phyloP scores from a whole-genome alignment of 2,113 vertebrate genomes.

The Danionella cerebrum region DNA sequence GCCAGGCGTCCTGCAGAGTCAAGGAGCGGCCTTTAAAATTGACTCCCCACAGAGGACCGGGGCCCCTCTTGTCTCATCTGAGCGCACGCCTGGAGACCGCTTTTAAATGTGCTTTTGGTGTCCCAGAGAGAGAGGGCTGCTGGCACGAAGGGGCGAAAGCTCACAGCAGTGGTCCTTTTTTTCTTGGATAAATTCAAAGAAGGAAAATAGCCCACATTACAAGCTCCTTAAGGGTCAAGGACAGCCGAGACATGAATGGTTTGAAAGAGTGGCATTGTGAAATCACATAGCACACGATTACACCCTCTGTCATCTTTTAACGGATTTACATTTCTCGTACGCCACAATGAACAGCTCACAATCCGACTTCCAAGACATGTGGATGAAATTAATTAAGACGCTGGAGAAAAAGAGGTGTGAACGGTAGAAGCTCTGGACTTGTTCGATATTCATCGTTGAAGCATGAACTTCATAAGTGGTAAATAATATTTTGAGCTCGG shows the following conservation, averaged over 20 bases:
- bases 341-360: slow-evolving; percentile 46
- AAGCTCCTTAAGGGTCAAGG: slow-evolving; percentile 78
- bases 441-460: slow-evolving; percentile 10
- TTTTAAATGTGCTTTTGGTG: slow-evolving; percentile 35
- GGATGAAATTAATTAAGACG: slow-evolving; percentile 61
- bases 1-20: slow-evolving; percentile 50
- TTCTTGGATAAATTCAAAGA: slow-evolving; percentile 62
- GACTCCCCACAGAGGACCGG: slow-evolving; percentile 49
- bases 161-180: slow-evolving; percentile 47
- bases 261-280: slow-evolving; percentile 69
- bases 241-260: slow-evolving; percentile 66
- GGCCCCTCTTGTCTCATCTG: slow-evolving; percentile 55
- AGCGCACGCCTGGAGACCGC: slow-evolving; percentile 56
- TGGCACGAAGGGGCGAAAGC: slow-evolving; percentile 59
- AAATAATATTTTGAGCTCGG: not conserved
- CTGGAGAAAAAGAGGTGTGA: slow-evolving; percentile 42
- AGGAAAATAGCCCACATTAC: slow-evolving; percentile 69
- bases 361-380: slow-evolving; percentile 55
- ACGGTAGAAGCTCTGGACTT: slow-evolving; percentile 37
- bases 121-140: slow-evolving; percentile 58
- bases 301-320: slow-evolving; percentile 71
- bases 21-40: slow-evolving; percentile 69
- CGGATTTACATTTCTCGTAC: slow-evolving; percentile 53
- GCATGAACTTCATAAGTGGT: slow-evolving; percentile 5
- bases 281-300: slow-evolving; percentile 72